phyloP scores from a whole-genome alignment of 1,140 invertebrate genomes.

The Gonioctena quinquepunctata region DNA sequence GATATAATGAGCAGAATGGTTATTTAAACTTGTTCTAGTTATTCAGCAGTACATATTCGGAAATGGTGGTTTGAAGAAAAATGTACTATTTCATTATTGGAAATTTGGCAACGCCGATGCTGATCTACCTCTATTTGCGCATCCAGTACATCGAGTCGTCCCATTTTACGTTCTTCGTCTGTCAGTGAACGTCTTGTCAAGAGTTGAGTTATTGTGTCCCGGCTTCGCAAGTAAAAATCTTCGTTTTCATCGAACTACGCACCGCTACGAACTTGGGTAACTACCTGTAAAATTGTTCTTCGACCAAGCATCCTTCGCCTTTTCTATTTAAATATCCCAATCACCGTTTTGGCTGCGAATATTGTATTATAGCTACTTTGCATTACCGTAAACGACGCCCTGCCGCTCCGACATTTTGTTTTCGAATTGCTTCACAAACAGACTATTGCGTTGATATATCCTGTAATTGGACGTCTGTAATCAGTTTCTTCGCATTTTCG shows the following conservation, averaged over 20 bases:
- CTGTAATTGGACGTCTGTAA: neutral
- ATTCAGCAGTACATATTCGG: too few species aligned
- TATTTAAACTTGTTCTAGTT: too few species aligned
- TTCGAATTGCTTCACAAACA: constrained; percentile 32
- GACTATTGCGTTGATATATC: neutral
- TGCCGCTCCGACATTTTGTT: constrained; percentile 48
- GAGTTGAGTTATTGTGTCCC: neutral
- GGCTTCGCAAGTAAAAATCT: neutral
- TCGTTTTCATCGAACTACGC: constrained; percentile 1
- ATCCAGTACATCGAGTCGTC: neutral
- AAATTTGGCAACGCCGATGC: neutral
- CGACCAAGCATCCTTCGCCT: constrained; percentile 51
- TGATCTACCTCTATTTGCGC: neutral
- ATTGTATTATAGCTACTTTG: constrained; percentile 34
- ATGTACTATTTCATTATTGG: too few species aligned
- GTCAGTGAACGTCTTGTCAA: too few species aligned
- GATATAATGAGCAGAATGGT: too few species aligned
- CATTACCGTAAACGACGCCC: constrained; percentile 39
- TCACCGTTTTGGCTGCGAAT: constrained; percentile 53
- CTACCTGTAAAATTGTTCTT: constrained; percentile 52
- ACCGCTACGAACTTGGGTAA: constrained; percentile 52
- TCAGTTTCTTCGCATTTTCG: constrained; percentile 33
- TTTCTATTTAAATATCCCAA: constrained; percentile 38
- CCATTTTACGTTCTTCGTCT: neutral
- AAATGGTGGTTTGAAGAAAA: too few species aligned